A percentile compares a stretch with the other conserved stretches of the same genome.
Evolutionary conservation across 2,888 invertebrate species (phyloP).

Genomic region (Allygus modestus): DNA sequence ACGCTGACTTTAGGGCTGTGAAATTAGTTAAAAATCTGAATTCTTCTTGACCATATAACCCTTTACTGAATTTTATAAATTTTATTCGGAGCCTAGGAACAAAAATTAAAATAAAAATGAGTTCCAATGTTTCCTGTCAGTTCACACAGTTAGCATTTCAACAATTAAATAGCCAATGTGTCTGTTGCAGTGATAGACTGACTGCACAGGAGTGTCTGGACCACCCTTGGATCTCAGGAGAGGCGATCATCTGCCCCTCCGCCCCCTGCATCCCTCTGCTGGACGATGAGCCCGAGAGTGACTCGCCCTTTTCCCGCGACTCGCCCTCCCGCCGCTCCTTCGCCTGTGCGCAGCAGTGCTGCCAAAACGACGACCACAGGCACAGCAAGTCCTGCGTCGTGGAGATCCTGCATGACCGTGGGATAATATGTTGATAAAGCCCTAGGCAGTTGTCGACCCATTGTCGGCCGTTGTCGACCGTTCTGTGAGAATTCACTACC

Average conservation of each 20-base stretch:
- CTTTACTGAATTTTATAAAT: too few relatives aligned
- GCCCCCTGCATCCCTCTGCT: slow-evolving; percentile 58
- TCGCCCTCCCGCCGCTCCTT: slow-evolving; percentile 75
- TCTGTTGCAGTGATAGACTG: slow-evolving; percentile 86
- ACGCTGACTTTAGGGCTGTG: too few relatives aligned
- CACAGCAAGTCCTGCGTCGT: slow-evolving; percentile 68
- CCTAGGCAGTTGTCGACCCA: neutral
- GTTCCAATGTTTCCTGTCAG: too few relatives aligned
- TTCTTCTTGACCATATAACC: too few relatives aligned
- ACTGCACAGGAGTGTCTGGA: slow-evolving; percentile 92
- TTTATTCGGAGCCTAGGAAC: too few relatives aligned
- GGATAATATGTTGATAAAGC: slow-evolving; percentile 74
- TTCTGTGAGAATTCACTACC: neutral
- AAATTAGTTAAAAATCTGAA: too few relatives aligned
- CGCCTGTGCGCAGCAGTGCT: slow-evolving; percentile 76
- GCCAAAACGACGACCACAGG: slow-evolving; percentile 74
- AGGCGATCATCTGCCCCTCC: slow-evolving; percentile 68
- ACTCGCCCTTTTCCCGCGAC: slow-evolving; percentile 79
- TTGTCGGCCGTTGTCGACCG: neutral
- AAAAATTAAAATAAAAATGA: too few relatives aligned
- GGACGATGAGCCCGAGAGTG: slow-evolving; percentile 50
- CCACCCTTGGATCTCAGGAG: slow-evolving; percentile 88
- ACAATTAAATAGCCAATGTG: too few relatives aligned
- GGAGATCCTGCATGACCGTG: slow-evolving; percentile 73
- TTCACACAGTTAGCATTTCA: too few relatives aligned